Evolutionary conservation across 2,797 vertebrate species (phyloP), one percentile per base, ranked within the genome.

Genomic region (Mus minutoides): DNA sequence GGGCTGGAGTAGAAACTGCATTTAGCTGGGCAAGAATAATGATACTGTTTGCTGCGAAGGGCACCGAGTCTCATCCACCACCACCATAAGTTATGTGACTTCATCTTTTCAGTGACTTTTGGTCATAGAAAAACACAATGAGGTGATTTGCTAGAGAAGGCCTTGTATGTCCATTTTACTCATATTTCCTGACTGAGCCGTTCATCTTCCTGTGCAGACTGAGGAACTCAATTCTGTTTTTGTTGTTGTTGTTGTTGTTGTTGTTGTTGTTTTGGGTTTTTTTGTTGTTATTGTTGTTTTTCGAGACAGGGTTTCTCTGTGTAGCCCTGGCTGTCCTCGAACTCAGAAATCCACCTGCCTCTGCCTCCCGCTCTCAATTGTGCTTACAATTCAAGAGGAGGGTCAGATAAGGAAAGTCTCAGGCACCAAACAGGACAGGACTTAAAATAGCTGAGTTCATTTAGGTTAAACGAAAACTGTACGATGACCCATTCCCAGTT

Each of bases 31-130:
- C 49, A 69, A 89, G 62, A 67, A 52, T 29, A 46, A 71, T 5
- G 37, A 78, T 43, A 78, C 46, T 14, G 14, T 76, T 37, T 62
- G 1, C 60, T 46, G 80, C 64, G 84, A n/a, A 54, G 43, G 54
- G 17, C 16, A 40, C 16, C 43, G 1, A 11, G 69, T 21, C 52
- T 64, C 64, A 26, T 9, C 62, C 2, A 52, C 43, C 62, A 92
- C 37, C n/a, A 90, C 94, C 43, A 11, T 1, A 31, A 2, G 31
- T 34, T 54, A 58, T 14, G 46, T 43, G 14, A 71, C 24, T 64
- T 86, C 21, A 96, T 91, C 95, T 93, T 97, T 96, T 96, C 86
- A 96, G 26, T 90, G 96, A 94, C 94, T 73, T 75, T 80, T 85
- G 76, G 56, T 40, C 87, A 58, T 16, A 75, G 73, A 89, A 90